These are phyloP conservation scores for Acrobasis repandana DNA, from an alignment of 2,888 invertebrate genomes.

Conservation along the genomic window DNA sequence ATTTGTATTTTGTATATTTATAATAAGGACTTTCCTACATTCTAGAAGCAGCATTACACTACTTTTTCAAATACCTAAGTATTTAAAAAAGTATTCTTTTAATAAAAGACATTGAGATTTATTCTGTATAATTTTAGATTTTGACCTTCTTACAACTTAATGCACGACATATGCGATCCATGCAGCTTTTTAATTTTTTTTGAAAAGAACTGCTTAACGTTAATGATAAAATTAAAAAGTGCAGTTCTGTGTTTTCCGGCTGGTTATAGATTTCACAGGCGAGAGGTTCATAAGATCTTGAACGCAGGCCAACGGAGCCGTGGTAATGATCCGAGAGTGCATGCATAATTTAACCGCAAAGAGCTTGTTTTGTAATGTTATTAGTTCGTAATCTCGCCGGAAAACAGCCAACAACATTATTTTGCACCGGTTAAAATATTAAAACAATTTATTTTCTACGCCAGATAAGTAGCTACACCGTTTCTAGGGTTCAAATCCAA, in stretches of 20 bases:
- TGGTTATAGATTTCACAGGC: constrained; percentile 43
- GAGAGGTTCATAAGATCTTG: constrained; percentile 62
- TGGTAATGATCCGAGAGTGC: constrained; percentile 81
- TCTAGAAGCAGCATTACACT: too few species aligned
- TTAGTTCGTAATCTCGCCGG: constrained; percentile 81
- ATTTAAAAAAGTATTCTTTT: too few species aligned
- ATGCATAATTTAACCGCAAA: constrained; percentile 81
- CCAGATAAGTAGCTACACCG: constrained; percentile 51
- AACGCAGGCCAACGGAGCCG: constrained; percentile 61
- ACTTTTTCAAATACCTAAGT: too few species aligned
- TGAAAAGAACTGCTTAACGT: too few species aligned
- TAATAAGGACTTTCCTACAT: too few species aligned
- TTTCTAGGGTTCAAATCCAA: constrained; percentile 45
- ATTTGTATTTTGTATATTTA: too few species aligned
- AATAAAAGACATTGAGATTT: too few species aligned
- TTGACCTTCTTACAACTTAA: too few species aligned
- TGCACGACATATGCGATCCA: too few species aligned
- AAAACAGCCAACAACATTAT: constrained; percentile 77
- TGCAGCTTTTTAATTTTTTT: too few species aligned
- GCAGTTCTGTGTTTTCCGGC: constrained; percentile 3
- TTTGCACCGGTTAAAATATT: constrained; percentile 73
- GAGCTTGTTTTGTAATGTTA: constrained; percentile 81
- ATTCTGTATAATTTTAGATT: too few species aligned
- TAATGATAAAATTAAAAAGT: too few species aligned
- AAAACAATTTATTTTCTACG: constrained; percentile 75